These are phyloP conservation scores for Chrysopa pallens DNA, from an alignment of 1,140 invertebrate genomes.

Conservation along the genomic window DNA sequence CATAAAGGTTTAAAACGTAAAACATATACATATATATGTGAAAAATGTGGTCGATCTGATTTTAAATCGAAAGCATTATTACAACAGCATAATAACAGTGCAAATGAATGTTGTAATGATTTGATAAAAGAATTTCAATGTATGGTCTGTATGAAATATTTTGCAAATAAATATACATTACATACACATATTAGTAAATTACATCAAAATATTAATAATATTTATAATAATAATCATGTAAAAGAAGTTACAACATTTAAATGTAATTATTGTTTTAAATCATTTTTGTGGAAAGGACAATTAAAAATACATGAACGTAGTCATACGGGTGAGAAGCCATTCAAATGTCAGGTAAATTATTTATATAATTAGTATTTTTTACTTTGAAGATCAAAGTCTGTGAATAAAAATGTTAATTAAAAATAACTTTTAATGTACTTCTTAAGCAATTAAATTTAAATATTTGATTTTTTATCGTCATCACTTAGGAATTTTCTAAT, in stretches of 20 bases:
- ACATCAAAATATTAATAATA: constrained; percentile 8
- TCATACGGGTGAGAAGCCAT: constrained; percentile 47
- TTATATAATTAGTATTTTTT: not conserved
- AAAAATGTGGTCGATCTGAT: constrained; percentile 17
- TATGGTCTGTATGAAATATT: constrained; percentile 9
- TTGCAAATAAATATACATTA: constrained; percentile 9
- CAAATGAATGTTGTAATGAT: constrained; percentile 23
- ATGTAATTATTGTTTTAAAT: constrained; percentile 24
- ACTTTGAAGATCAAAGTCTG: too few species aligned
- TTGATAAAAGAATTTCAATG: constrained; percentile 14
- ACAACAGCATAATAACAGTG: constrained; percentile 19
- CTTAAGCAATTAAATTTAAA: too few species aligned
- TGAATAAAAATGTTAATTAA: too few species aligned
- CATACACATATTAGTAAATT: constrained; percentile 21
- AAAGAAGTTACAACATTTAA: constrained; percentile 18
- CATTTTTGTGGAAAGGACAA: constrained; percentile 27
- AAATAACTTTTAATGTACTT: too few species aligned
- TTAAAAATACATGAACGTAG: constrained; percentile 56
- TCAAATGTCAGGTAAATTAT: constrained; percentile 31
- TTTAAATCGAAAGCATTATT: constrained; percentile 16
- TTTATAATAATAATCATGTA: too few species aligned
- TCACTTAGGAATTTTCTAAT: too few species aligned
- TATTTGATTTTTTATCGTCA: too few species aligned
- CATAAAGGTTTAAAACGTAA: constrained; percentile 14
- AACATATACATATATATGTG: constrained; percentile 21